These are phyloP conservation scores for Perdita meconis DNA, from an alignment of 2,888 invertebrate species.

Conservation along the genomic window DNA sequence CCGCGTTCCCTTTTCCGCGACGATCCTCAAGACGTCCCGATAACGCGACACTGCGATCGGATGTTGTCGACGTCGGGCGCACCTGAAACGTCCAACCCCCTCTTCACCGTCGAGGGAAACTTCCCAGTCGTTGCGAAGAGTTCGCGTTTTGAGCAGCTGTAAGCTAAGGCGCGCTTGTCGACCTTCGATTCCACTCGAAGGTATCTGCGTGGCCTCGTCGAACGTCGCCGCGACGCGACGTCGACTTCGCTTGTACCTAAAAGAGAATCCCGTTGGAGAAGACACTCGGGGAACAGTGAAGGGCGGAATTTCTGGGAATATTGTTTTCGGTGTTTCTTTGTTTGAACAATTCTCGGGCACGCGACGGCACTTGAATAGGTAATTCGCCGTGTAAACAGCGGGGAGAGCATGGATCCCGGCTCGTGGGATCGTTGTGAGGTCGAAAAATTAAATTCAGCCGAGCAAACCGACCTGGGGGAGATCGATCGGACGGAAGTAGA, in stretches of 20 bases:
- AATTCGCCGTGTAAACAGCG: constrained; percentile 1
- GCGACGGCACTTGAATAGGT: constrained; percentile 7
- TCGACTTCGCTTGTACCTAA: constrained; percentile 23
- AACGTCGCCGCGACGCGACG: not conserved
- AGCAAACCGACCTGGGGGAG: constrained; percentile 5
- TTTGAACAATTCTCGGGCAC: not conserved
- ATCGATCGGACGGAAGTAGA: constrained; percentile 10
- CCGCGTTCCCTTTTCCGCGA: constrained; percentile 12
- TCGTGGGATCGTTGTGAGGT: constrained; percentile 1
- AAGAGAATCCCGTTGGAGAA: not conserved
- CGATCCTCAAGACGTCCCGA: constrained; percentile 50
- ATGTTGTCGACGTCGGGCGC: constrained; percentile 44
- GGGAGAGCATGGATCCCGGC: constrained; percentile 2
- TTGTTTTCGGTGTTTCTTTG: constrained; percentile 28
- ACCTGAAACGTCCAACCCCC: constrained; percentile 43
- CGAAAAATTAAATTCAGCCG: constrained; percentile 16
- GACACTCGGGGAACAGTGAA: constrained; percentile 16
- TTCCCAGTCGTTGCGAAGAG: constrained; percentile 58
- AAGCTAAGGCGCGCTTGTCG: constrained; percentile 54
- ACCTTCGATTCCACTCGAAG: constrained; percentile 43
- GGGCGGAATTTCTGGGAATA: constrained; percentile 18
- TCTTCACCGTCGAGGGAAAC: constrained; percentile 56
- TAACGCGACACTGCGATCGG: constrained; percentile 61
- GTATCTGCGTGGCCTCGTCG: constrained; percentile 21
- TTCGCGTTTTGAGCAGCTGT: constrained; percentile 41